Base-by-base conservation (phyloP, 2,888 invertebrate species). In the Aphelenchoides bicaudatus region DNA sequence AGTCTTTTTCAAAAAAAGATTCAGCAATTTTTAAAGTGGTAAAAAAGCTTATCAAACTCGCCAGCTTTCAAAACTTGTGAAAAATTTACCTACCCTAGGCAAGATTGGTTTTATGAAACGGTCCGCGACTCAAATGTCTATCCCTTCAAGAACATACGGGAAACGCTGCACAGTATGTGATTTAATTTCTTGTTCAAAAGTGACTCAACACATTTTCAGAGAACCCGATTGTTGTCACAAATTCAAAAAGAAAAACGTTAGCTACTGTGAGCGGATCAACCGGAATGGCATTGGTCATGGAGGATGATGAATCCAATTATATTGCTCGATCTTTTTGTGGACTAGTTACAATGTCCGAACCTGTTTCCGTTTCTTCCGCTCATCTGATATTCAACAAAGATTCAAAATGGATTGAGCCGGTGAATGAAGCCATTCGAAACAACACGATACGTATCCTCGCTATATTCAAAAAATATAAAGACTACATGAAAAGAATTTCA, bases 371-470 rank as follows among this genome's bases (percentile, higher is more conserved):
- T 10, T 21, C 16, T 19, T 19, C 43, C 8, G 43, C 43, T n/a
- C 43, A 43, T n/a, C 25, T 34, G 34, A 43, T 43, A 10, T 43
- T 43, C 43, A 43, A 43, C 21, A 43, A 43, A 6, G 16, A n/a
- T 6, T 21, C 10, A 10, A 10, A 10, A 25, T 43, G 43, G 43
- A 43, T n/a, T 21, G 23, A n/a, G n/a, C n/a, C n/a, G n/a, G n/a
- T n/a, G n/a, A n/a, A n/a, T n/a, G n/a, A n/a, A 25, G 43, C 23
- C 43, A 43, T 43, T 21, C 10, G 43, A 6, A 43, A 43, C 43
- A 43, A 43, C n/a, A 21, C 43, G 16, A 25, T 43, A 8, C 21
- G 21, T 10, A 43, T 43, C 10, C 21, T 43, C 43, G 43, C 8
- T 21, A 34, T 34, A 10, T 34, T 10, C 34, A 10, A n/a, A n/a